Base-by-base conservation (phyloP, 2,797 vertebrate genomes). In the Channa striata region DNA sequence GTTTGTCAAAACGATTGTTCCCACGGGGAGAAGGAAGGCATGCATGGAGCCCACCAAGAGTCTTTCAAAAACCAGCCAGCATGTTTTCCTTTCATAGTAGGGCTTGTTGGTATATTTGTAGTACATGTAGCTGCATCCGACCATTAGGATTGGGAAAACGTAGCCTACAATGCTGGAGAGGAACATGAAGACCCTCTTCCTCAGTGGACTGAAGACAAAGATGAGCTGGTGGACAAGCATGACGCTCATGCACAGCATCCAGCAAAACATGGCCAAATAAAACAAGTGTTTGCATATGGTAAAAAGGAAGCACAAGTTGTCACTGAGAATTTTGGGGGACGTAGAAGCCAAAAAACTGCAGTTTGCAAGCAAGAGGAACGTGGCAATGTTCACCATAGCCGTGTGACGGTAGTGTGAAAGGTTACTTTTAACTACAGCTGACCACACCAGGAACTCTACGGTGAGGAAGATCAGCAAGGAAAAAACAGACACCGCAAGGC, bases 161-260 rank as follows among this genome's bases (percentile, higher is more conserved):
- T 96, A 96, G 36, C 95, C 95, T 0, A 94, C 25, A n/a, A 92
- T 83, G 84, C 91, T 84, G 30, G 93, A 92, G 1, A 95, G 19
- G 11, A 92, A 90, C 89, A 95, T 86, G 64, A 93, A 95, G 23
- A 93, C 83, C 48, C 81, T 88, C 85, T 94, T 96, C 49, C 94
- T 90, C 21, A 94, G 75, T 0, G 93, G 94, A 47, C 77, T 93
- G 83, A 96, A 96, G 61, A 96, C 93, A 16, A 96, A 95, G 68
- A 95, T 93, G 34, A 96, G 91, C 73, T 95, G 94, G 75, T 95
- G 93, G 54, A 95, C 85, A 0, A 96, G 93, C 93, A 95, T 94
- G 50, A 89, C 21, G 47, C 95, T 95, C 79, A 95, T 63, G 52
- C 91, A 93, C 23, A 95, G 74, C 92, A 93, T 95, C 95, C 95